Evolutionary conservation across 2,797 vertebrate genomes (phyloP), one percentile per base, ranked within the genome.

Genomic region (Falco biarmicus): DNA sequence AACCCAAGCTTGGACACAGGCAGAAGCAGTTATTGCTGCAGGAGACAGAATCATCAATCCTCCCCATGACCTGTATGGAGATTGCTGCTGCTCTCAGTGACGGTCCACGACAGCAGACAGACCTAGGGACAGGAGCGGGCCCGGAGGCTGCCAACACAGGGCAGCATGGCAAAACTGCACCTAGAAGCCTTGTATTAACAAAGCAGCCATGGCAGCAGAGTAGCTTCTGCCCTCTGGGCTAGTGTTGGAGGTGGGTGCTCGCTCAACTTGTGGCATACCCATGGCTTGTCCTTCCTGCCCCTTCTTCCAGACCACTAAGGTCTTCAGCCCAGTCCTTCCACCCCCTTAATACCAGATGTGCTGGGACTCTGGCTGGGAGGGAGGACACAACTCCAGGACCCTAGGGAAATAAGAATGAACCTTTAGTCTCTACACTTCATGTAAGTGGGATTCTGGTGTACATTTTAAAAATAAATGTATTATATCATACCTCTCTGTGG

Each of bases 231-330:
- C 21, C 57, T 37, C 54, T 31, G 37, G 32, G 21, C 37, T 78
- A 16, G 1, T 8, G 5, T 5, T 15, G 22, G 37, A 68, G 24
- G 22, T 29, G 22, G 76, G 51, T 81, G 45, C 32, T 34, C 47
- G 18, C n/a, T 47, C 66, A n/a, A 2, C 1, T 1, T 0, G 0
- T 24, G 5, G 7, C 50, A 39, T 59, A 8, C 29, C 51, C 57
- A 2, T 4, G 21, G 47, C 9, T 87, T 47, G 11, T 69, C 63
- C 63, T 74, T 76, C 43, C 84, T 91, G 34, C 66, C 28, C 34
- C 13, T 87, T 43, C 34, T n/a, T 45, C 50, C 8, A 43, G 16
- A 54, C 21, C 66, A 24, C 32, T 15, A n/a, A 45, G 13, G 12
- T 32, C 15, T 56, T 63, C 51, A 85, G 37, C 76, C 31, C 31